Evolutionary conservation across 2,113 vertebrate species (phyloP), one percentile per base, ranked within the genome.

Genomic region (Ageneiosus marmoratus): DNA sequence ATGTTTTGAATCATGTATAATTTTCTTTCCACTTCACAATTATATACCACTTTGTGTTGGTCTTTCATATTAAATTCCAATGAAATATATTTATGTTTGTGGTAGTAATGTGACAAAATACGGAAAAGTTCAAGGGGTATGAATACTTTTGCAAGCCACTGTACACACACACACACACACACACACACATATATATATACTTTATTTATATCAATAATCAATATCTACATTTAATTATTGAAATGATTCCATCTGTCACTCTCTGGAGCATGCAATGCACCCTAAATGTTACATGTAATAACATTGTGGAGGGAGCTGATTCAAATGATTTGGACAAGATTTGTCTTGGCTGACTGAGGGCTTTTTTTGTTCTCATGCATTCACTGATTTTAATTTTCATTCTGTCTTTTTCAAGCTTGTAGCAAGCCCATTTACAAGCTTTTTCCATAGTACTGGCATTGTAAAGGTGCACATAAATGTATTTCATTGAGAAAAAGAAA

Each of bases 401-500:
- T 82, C 70, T 53, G 51, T 86, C 74, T 88, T 79, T 87, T 79
- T 79, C 77, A 76, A 82, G 37, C 80, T 79, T 63, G 62, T 16
- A 87, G 90, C 86, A 81, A 63, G 41, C 62, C 48, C 67, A 41
- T 92, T 92, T 88, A 91, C 86, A 86, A 86, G 67, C 84, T 34
- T 67, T 62, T 90, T 89, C 82, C 58, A 80, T 75, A 81, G 83
- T 79, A 80, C 84, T 90, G 89, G 89, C 88, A 86, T 85, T 75
- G 86, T 60, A 27, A 86, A 86, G 82, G 85, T 74, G 76, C 84
- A 91, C 86, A 89, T 91, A 92, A 91, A 90, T 60, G 62, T 75
- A 85, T 89, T 93, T 90, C 90, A 92, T 87, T 92, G 90, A 93
- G 87, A 91, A 91, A 92, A 91, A 87, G 88, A 89, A 86, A 88